Conservation (phyloP, 1,140 invertebrate genomes). For the Sitodiplosis mosellana region DNA sequence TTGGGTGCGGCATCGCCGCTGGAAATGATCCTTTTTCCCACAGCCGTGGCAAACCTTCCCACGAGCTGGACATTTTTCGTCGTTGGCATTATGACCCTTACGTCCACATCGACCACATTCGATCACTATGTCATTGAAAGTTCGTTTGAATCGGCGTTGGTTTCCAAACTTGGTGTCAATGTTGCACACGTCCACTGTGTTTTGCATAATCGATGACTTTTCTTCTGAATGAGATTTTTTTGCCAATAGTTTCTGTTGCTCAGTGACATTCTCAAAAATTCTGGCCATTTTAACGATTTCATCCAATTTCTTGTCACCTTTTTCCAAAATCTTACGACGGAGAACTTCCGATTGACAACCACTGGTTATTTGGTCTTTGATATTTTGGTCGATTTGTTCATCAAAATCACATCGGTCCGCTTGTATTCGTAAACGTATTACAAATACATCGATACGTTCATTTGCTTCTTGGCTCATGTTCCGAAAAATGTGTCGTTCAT, state of each 20-base stretch:
- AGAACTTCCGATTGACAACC: background rate
- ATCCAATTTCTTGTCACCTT: background rate
- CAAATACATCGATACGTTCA: conserved; percentile 2
- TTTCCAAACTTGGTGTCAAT: background rate
- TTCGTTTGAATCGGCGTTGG: too few relatives aligned
- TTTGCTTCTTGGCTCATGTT: background rate
- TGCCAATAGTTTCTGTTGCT: conserved; percentile 1
- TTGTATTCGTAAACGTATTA: conserved; percentile 1
- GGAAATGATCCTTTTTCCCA: background rate
- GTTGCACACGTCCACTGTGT: background rate
- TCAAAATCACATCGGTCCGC: conserved; percentile 1
- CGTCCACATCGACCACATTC: background rate
- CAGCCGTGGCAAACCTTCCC: background rate
- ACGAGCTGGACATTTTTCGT: conserved; percentile 1
- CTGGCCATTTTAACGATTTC: background rate
- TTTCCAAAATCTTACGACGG: background rate
- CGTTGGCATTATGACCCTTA: background rate
- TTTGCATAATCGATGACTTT: too few relatives aligned
- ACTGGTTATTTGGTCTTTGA: background rate
- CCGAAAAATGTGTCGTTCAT: background rate
- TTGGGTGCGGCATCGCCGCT: background rate
- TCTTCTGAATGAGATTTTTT: too few relatives aligned
- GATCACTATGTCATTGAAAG: background rate
- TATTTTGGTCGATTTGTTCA: background rate
- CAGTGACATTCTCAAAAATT: background rate